phyloP scores from a whole-genome alignment of 2,113 vertebrate genomes.

The Rhinoptilus africanus region DNA sequence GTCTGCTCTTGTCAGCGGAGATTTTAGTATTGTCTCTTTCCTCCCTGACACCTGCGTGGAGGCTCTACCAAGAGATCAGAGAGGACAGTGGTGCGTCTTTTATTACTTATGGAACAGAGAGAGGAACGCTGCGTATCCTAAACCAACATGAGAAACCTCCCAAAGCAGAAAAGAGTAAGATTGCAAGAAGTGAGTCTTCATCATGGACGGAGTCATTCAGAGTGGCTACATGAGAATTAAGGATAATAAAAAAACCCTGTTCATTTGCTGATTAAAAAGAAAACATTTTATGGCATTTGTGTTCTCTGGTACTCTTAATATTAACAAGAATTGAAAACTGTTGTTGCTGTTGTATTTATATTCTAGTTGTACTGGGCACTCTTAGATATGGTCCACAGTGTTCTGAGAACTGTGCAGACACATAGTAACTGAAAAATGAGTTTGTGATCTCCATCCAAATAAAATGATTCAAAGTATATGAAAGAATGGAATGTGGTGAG shows the following conservation, averaged over 20 bases:
- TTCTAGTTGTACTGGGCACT: neutral
- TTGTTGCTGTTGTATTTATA: neutral
- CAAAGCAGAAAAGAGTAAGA: neutral
- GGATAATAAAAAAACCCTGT: neutral
- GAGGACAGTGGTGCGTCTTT: neutral
- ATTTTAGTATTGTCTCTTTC: neutral
- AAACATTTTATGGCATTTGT: neutral
- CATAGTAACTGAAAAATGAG: neutral
- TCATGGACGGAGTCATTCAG: neutral
- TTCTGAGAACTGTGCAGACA: neutral
- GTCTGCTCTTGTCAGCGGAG: neutral
- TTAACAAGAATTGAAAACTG: neutral
- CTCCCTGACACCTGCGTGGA: neutral
- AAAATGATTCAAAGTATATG: neutral
- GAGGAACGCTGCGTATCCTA: neutral
- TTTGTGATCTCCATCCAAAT: neutral
- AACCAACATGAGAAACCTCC: neutral
- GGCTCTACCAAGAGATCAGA: neutral
- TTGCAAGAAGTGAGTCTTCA: neutral
- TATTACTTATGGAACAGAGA: neutral
- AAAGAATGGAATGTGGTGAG: neutral
- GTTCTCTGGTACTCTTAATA: neutral
- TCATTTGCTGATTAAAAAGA: neutral
- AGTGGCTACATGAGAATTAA: neutral
- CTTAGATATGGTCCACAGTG: neutral